A percentile compares a stretch with the other conserved stretches of the same genome.
These are phyloP conservation scores for Rhodeus uyekii DNA, from an alignment of 2,797 vertebrate genomes.

Conservation along the genomic window DNA sequence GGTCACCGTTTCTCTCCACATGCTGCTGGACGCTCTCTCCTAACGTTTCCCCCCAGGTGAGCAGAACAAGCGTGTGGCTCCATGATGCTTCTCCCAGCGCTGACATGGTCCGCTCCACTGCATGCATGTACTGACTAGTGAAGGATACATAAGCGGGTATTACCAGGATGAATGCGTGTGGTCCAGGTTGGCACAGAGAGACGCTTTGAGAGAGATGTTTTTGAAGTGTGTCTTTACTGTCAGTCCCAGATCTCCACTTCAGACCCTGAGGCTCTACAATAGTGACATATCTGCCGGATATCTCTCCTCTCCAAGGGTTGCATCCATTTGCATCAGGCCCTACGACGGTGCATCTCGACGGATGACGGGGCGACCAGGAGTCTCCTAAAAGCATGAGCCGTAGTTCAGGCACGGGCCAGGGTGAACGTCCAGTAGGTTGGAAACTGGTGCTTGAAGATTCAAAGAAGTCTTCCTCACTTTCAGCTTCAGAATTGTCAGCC, in stretches of 20 bases:
- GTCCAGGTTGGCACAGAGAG: slow-evolving; percentile 62
- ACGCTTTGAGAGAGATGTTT: slow-evolving; percentile 54
- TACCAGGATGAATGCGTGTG: slow-evolving; percentile 69
- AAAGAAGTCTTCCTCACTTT: slow-evolving; percentile 39
- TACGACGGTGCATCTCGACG: slow-evolving; percentile 61
- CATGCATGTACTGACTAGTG: slow-evolving; percentile 66
- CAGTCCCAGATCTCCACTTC: slow-evolving; percentile 70
- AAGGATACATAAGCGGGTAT: slow-evolving; percentile 71
- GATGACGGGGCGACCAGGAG: slow-evolving; percentile 65
- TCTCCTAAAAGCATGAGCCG: slow-evolving; percentile 73
- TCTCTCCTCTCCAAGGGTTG: slow-evolving; percentile 65
- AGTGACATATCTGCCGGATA: slow-evolving; percentile 56
- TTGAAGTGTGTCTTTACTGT: neutral
- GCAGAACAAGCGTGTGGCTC: slow-evolving; percentile 66
- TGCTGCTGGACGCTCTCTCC: slow-evolving; percentile 71
- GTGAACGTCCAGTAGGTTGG: slow-evolving; percentile 28
- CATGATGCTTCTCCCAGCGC: slow-evolving; percentile 64
- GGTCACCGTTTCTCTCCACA: slow-evolving; percentile 69
- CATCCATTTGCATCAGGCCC: slow-evolving; percentile 45
- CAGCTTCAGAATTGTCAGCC: neutral
- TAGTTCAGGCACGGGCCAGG: slow-evolving; percentile 40
- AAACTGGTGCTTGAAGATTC: slow-evolving; percentile 23
- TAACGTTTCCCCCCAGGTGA: slow-evolving; percentile 74
- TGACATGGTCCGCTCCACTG: slow-evolving; percentile 64
- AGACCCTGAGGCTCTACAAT: slow-evolving; percentile 65